Conservation (phyloP, 2,113 vertebrate species). For the Ptyas mucosa region DNA sequence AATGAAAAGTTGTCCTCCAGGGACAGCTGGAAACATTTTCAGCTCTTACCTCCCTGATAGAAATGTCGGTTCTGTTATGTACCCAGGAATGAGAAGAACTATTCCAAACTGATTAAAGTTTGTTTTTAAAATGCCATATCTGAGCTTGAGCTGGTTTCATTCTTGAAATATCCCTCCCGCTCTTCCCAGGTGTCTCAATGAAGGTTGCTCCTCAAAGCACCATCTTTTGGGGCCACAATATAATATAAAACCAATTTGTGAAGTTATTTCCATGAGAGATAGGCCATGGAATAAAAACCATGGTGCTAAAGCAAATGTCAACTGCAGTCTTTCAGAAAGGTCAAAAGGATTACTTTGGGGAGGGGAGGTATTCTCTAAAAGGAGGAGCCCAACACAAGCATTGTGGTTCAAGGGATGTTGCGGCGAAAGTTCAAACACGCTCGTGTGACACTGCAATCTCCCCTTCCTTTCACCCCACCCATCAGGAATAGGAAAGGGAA, state of each 20-base stretch:
- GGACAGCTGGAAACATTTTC: slow-evolving; percentile 26
- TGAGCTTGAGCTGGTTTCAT: slow-evolving; percentile 16
- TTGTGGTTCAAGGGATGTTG: background rate
- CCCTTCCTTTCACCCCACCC: background rate
- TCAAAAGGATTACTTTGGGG: slow-evolving; percentile 5
- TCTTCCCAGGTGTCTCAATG: background rate
- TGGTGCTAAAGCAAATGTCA: slow-evolving; percentile 23
- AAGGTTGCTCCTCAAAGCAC: slow-evolving; percentile 32
- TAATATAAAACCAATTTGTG: background rate
- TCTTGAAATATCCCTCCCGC: background rate
- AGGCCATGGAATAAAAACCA: background rate
- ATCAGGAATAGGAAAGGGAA: background rate
- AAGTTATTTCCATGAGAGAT: background rate
- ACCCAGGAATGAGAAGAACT: background rate
- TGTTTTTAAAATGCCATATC: slow-evolving; percentile 11
- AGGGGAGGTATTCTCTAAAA: background rate
- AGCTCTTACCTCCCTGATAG: slow-evolving; percentile 20
- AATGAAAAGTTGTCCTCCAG: slow-evolving; percentile 52
- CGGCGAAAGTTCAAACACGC: background rate
- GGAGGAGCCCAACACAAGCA: background rate
- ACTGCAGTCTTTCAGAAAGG: slow-evolving; percentile 23
- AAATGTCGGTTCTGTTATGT: slow-evolving; percentile 4
- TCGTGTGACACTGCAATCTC: background rate
- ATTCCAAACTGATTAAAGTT: slow-evolving; percentile 10
- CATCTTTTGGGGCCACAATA: background rate